phyloP scores from a whole-genome alignment of 2,888 invertebrate genomes.

The Trichacis sp. region DNA sequence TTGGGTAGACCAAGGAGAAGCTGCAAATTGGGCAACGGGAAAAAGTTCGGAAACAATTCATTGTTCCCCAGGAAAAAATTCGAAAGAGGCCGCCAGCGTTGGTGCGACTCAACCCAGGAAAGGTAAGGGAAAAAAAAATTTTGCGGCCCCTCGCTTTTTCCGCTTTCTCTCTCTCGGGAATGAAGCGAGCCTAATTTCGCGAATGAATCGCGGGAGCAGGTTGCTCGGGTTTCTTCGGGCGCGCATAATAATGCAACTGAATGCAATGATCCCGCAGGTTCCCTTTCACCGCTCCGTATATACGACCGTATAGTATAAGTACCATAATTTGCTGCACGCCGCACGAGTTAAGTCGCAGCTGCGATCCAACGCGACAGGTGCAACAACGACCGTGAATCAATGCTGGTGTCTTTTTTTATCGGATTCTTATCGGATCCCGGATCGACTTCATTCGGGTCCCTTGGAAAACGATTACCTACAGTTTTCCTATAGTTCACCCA shows the following conservation, averaged over 20 bases:
- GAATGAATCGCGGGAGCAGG: slow-evolving; percentile 19
- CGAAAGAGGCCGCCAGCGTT: not conserved
- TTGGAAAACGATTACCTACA: no score
- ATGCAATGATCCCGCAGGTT: no score
- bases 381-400: not conserved
- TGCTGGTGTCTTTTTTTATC: not conserved
- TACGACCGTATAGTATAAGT: no score
- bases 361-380: slow-evolving; percentile 7
- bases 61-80: not conserved
- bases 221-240: slow-evolving; percentile 6
- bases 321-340: no score
- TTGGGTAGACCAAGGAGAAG: not conserved
- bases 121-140: not conserved
- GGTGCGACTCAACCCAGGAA: not conserved
- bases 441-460: no score
- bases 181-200: slow-evolving; percentile 14
- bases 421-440: no score
- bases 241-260: not conserved
- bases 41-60: not conserved
- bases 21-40: not conserved
- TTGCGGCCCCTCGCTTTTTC: no score
- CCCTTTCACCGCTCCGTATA: no score
- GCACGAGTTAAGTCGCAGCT: slow-evolving; percentile 4
- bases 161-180: no score
- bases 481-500: no score